These are phyloP conservation scores for Numida meleagris DNA, from an alignment of 2,113 vertebrate genomes.

Conservation along the genomic window DNA sequence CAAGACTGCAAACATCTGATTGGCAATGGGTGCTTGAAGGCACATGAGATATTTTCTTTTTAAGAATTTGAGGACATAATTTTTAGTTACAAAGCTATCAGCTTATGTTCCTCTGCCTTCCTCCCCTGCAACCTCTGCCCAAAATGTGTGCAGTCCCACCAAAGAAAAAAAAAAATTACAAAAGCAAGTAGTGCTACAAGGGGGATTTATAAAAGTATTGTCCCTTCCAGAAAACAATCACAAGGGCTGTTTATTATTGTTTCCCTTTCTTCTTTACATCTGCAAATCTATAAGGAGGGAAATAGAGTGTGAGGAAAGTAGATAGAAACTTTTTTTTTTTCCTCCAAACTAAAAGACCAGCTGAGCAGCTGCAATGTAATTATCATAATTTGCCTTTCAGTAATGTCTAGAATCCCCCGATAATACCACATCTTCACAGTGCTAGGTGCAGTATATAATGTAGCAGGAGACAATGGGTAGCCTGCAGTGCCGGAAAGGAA, in stretches of 20 bases:
- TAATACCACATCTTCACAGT: not conserved
- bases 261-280: not conserved
- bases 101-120: not conserved
- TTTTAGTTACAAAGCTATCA: slow-evolving; percentile 6
- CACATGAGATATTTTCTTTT: not conserved
- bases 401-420: slow-evolving; percentile 1
- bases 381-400: slow-evolving; percentile 37
- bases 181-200: not conserved
- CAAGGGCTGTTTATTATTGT: not conserved
- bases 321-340: not conserved
- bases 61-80: not conserved
- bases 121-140: not conserved
- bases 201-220: not conserved
- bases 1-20: not conserved
- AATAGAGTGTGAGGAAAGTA: not conserved
- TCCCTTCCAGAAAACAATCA: not conserved
- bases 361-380: slow-evolving; percentile 43
- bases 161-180: not conserved
- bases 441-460: not conserved
- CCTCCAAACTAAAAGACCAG: not conserved
- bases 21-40: not conserved
- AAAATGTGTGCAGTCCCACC: not conserved
- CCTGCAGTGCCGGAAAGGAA: not conserved
- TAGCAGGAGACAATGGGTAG: not conserved
- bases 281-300: not conserved